Conservation (phyloP, 2,888 invertebrate genomes). For the Drosophila macrospina region DNA sequence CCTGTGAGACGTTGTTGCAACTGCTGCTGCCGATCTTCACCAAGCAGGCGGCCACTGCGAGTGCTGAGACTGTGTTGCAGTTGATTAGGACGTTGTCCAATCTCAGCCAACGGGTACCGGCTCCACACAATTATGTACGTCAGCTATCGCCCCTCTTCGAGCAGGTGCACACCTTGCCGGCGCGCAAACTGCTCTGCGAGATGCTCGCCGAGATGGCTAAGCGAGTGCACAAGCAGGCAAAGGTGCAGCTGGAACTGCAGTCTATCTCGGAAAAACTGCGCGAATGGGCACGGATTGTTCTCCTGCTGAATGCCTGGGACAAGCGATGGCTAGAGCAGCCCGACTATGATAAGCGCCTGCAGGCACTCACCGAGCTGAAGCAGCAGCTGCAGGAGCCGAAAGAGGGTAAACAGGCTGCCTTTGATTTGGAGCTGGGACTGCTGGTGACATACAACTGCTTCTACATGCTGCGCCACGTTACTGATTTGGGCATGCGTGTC, state of each 20-base stretch:
- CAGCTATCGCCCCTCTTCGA: constrained; percentile 91
- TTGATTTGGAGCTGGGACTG: constrained; percentile 89
- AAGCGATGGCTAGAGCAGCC: constrained; percentile 96
- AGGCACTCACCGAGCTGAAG: constrained; percentile 90
- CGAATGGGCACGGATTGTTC: constrained; percentile 87
- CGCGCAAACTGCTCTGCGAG: constrained; percentile 89
- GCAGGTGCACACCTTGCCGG: constrained; percentile 88
- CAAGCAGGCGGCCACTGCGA: constrained; percentile 87
- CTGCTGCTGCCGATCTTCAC: constrained; percentile 90
- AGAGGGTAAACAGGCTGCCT: constrained; percentile 79
- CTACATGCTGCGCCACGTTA: constrained; percentile 91
- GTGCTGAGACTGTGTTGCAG: constrained; percentile 90
- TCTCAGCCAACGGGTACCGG: constrained; percentile 89
- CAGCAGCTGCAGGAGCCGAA: constrained; percentile 85
- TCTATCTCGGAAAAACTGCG: constrained; percentile 76
- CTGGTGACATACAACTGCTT: constrained; percentile 93
- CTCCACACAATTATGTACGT: constrained; percentile 89
- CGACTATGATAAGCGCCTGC: constrained; percentile 93
- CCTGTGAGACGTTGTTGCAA: constrained; percentile 89
- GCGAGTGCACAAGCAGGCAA: constrained; percentile 74
- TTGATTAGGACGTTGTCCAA: constrained; percentile 91
- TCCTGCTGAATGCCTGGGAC: constrained; percentile 94
- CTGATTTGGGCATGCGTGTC: constrained; percentile 93
- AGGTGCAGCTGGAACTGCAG: constrained; percentile 21
- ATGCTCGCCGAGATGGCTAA: constrained; percentile 88